phyloP scores from a whole-genome alignment of 1,140 invertebrate species.

The Ceratina calcarata region DNA sequence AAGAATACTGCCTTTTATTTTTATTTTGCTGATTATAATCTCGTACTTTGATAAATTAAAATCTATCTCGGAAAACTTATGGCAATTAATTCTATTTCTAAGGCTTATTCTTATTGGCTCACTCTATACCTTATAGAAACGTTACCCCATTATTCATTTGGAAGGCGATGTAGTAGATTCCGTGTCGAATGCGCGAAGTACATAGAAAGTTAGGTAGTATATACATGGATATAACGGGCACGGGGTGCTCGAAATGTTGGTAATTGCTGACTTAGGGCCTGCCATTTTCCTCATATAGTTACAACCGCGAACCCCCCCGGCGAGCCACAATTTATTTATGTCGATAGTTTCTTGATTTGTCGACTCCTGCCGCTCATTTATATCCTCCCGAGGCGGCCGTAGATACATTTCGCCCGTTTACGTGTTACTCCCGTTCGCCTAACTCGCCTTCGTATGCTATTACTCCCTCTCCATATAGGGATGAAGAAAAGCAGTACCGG shows the following conservation, averaged over 20 bases:
- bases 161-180: slow-evolving; percentile 43
- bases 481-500: neutral
- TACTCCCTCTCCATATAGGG: slow-evolving; percentile 1
- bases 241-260: slow-evolving; percentile 62
- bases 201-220: slow-evolving; percentile 41
- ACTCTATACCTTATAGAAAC: too few relatives aligned
- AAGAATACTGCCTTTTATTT: neutral
- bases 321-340: slow-evolving; percentile 80
- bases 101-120: too few relatives aligned
- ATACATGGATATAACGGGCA: slow-evolving; percentile 50
- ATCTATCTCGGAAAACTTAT: too few relatives aligned
- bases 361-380: slow-evolving; percentile 78
- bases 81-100: too few relatives aligned
- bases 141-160: slow-evolving; percentile 16
- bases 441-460: slow-evolving; percentile 29
- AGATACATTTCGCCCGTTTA: slow-evolving; percentile 64
- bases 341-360: slow-evolving; percentile 82
- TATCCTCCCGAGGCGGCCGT: slow-evolving; percentile 68
- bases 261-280: slow-evolving; percentile 78
- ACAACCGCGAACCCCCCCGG: slow-evolving; percentile 70
- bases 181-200: slow-evolving; percentile 29
- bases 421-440: slow-evolving; percentile 26
- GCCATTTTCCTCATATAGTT: slow-evolving; percentile 74
- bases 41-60: too few relatives aligned
- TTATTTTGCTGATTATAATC: too few relatives aligned